Conservation (phyloP, 2,888 invertebrate genomes). For the Eupithecia exiguata region DNA sequence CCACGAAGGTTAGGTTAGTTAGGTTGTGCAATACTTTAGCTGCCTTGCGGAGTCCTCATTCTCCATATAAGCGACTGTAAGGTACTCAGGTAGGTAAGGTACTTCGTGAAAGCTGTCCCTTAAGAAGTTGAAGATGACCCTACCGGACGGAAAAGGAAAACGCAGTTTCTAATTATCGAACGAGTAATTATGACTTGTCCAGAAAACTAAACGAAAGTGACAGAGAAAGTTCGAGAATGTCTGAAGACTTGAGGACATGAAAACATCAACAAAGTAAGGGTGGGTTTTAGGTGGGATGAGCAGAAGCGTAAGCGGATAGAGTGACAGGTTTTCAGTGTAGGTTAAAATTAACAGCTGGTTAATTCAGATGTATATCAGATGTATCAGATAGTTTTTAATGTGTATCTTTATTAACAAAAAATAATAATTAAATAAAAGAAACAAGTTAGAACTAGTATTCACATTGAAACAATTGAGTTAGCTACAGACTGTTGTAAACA, state of each 20-base stretch:
- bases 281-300: not conserved
- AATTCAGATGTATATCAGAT: no score
- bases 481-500: no score
- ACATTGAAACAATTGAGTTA: no score
- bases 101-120: constrained; percentile 37
- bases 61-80: not conserved
- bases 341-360: no score
- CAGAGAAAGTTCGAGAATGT: not conserved
- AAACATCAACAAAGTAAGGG: not conserved
- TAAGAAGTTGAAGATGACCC: constrained; percentile 35
- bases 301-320: not conserved
- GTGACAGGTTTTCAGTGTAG: not conserved
- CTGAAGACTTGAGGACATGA: constrained; percentile 5
- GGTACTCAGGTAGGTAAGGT: constrained; percentile 2
- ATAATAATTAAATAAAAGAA: no score
- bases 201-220: constrained; percentile 10
- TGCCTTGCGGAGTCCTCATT: constrained; percentile 1
- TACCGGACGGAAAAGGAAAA: constrained; percentile 36
- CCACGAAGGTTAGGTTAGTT: no score
- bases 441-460: no score
- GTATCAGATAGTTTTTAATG: no score
- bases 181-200: constrained; percentile 5
- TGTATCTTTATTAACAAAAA: no score
- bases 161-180: constrained; percentile 25
- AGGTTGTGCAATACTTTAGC: no score